These are phyloP conservation scores for Zonitis immaculata DNA, from an alignment of 2,888 invertebrate genomes.

Conservation along the genomic window DNA sequence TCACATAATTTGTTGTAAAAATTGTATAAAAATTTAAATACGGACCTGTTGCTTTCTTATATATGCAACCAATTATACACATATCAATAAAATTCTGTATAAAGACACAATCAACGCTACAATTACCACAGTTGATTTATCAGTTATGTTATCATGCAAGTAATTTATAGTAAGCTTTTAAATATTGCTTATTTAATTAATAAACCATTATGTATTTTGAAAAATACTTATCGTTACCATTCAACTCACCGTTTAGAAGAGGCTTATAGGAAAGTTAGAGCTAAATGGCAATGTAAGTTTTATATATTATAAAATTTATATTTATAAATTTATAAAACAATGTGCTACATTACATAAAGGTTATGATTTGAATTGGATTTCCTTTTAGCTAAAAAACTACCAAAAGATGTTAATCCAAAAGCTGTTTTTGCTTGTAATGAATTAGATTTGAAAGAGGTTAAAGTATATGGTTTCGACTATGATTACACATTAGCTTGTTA, in stretches of 20 bases:
- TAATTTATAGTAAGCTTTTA: slow-evolving; percentile 1
- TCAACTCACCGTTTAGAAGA: slow-evolving; percentile 45
- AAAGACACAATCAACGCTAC: background rate
- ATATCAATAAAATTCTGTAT: background rate
- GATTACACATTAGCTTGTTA: slow-evolving; percentile 97
- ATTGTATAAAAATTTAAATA: background rate
- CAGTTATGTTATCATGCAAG: slow-evolving; percentile 27
- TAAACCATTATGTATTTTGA: slow-evolving; percentile 13
- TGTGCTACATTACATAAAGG: slow-evolving; percentile 2
- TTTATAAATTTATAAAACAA: background rate
- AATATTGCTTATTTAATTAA: slow-evolving; percentile 13
- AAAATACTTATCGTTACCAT: slow-evolving; percentile 25
- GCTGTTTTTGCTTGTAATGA: slow-evolving; percentile 98
- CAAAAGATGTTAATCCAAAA: slow-evolving; percentile 77
- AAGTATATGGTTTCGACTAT: slow-evolving; percentile 97
- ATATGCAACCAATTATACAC: background rate
- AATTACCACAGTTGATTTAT: background rate
- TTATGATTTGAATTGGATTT: background rate
- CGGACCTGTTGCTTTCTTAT: background rate
- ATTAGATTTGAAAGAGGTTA: slow-evolving; percentile 82
- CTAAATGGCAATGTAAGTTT: slow-evolving; percentile 69
- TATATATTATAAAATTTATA: background rate
- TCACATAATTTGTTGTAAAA: background rate
- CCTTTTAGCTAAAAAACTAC: slow-evolving; percentile 74
- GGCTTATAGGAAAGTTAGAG: slow-evolving; percentile 62